Evolutionary conservation across 2,888 invertebrate species (phyloP), one percentile per base, ranked within the genome.

Genomic region (Heliconius ismenius): DNA sequence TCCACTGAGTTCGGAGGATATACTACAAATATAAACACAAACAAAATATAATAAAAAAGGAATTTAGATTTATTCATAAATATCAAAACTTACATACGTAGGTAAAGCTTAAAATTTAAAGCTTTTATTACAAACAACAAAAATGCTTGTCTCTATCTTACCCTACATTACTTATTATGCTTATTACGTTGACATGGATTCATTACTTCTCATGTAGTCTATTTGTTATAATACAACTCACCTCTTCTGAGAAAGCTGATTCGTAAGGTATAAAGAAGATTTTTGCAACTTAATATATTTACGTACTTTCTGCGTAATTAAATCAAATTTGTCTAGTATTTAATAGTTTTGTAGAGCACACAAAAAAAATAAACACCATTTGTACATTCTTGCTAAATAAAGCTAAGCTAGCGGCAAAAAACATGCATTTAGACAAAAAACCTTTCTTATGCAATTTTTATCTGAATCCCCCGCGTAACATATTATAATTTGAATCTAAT

Each of bases 131-230:
- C 32, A 69, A 69, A n/a, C n/a, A 70, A 70, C 15, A 70, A 32
- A n/a, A n/a, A 32, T 32, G 13, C 32, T 21, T 15, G 54, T 24
- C 58, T 54, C 32, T 36, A 70, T 70, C 58, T 24, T 58, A n/a
- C 58, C 13, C 15, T 32, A 58, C 13, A 28, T 32, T 58, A 58
- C 54, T 58, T 70, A 58, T 70, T 70, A 70, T 58, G 70, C 54
- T 70, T 32, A 70, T 70, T 70, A 58, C 58, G 32, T 58, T 54
- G 70, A 70, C 58, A 70, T 70, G 32, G 7, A n/a, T 58, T 7
- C 32, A 26, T 49, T 13, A n/a, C 69, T 54, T 69, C 32, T 32
- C 21, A 13, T 7, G 15, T 15, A 15, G n/a, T 24, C 36, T 7
- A 39, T 65, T n/a, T 65, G n/a, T 39, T n/a, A 26, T 13, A 13